Evolutionary conservation across 2,888 invertebrate genomes (phyloP), one percentile per base, ranked within the genome.

Genomic region (Stenolophus ochropezus): DNA sequence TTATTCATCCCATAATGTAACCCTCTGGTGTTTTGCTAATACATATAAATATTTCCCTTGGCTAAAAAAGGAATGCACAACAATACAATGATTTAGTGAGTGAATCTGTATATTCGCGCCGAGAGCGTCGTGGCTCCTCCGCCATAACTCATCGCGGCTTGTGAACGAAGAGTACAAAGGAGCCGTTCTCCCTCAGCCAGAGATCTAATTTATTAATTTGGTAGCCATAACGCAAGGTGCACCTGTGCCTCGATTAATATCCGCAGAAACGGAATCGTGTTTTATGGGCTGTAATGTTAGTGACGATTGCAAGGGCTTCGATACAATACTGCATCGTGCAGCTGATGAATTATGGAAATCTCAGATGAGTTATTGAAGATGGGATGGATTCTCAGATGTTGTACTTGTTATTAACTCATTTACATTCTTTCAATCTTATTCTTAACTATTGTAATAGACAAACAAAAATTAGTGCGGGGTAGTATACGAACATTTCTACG

Each of bases 201-300:
- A 69, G 42, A 81, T 81, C 81, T 81, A 81, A 81, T 81, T 81
- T 81, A 81, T 81, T 81, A 81, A 81, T 81, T 81, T 47, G 81
- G 73, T 81, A 74, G 74, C 73, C 74, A 74, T 81, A 81, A 73
- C 58, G 58, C 23, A 56, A 71, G 21, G 73, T 56, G 58, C 81
- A 81, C 81, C 81, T 81, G 81, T 23, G 81, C 56, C 81, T 11
- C 81, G 56, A 81, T 81, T 81, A 81, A 81, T 81, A 81, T 81
- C 42, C 73, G 58, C 42, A 79, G 81, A 81, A 81, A 71, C 47
- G 81, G 58, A 81, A 74, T 80, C 21, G 58, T 58, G 42, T 77
- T 77, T 61, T 69, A 69, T 69, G 69, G 69, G 8, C 69, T 42
- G 20, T 47, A 69, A 69, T 18, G 18, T 69, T 6, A 69, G 14